phyloP scores from a whole-genome alignment of 2,797 vertebrate species.

The Lacerta agilis region DNA sequence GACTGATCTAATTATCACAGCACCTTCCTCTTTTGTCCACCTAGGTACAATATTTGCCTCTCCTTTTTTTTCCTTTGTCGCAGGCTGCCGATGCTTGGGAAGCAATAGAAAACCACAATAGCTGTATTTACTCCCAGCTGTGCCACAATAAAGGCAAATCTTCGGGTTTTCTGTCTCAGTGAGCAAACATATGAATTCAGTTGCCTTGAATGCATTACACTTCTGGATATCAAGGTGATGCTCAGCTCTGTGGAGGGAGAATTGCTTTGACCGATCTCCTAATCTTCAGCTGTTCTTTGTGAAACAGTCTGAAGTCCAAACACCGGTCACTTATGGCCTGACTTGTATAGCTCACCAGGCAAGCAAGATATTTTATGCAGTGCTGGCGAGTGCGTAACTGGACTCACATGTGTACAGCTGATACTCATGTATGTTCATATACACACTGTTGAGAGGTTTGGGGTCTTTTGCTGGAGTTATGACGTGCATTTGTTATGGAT shows the following conservation, averaged over 20 bases:
- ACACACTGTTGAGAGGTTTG: too few relatives aligned
- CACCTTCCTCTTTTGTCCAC: not conserved
- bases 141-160: not conserved
- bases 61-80: not conserved
- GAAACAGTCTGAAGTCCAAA: not conserved
- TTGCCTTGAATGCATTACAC: not conserved
- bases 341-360: not conserved
- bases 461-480: too few relatives aligned
- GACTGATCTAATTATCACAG: not conserved
- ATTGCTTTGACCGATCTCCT: not conserved
- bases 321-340: not conserved
- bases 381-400: not conserved
- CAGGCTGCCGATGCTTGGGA: not conserved
- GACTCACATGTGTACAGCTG: too few relatives aligned
- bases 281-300: not conserved
- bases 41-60: not conserved
- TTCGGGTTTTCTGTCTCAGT: not conserved
- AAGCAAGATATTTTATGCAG: not conserved
- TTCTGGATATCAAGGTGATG: not conserved
- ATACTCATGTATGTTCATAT: too few relatives aligned
- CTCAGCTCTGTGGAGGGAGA: not conserved
- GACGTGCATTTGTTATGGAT: too few relatives aligned
- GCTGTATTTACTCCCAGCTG: not conserved
- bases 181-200: not conserved
- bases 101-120: not conserved